Conservation (phyloP, 2,113 vertebrate genomes). For the Spea bombifrons region DNA sequence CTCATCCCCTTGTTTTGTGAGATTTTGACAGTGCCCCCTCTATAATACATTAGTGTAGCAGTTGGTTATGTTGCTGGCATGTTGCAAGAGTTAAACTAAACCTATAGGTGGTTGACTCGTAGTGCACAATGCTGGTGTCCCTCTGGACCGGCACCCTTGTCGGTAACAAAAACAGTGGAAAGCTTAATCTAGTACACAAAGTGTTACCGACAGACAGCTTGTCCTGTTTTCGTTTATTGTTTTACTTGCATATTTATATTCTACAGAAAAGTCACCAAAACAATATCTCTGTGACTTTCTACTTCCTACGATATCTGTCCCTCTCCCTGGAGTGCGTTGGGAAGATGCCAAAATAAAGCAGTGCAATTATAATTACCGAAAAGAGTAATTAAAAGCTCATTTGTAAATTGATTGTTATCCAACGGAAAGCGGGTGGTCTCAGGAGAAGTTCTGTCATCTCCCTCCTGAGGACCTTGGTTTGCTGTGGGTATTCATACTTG, state of each 20-base stretch:
- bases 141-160: no score
- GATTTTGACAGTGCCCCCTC: no score
- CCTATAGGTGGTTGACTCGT: no score
- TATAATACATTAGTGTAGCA: no score
- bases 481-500: constrained; percentile 33
- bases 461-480: constrained; percentile 4
- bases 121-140: no score
- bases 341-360: constrained; percentile 27
- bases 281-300: constrained; percentile 14
- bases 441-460: neutral
- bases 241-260: constrained; percentile 24
- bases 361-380: constrained; percentile 43
- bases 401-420: constrained; percentile 46
- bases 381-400: constrained; percentile 46
- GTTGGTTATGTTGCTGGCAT: no score
- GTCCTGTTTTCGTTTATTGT: no score
- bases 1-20: no score
- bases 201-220: no score
- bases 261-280: constrained; percentile 12
- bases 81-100: no score
- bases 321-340: constrained; percentile 30
- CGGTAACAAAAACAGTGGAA: no score
- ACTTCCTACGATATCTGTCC: constrained; percentile 22
- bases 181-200: no score
- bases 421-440: constrained; percentile 31